Evolutionary conservation across 2,113 vertebrate species (phyloP), one percentile per base, ranked within the genome.

Genomic region (Seriola quinqueradiata): DNA sequence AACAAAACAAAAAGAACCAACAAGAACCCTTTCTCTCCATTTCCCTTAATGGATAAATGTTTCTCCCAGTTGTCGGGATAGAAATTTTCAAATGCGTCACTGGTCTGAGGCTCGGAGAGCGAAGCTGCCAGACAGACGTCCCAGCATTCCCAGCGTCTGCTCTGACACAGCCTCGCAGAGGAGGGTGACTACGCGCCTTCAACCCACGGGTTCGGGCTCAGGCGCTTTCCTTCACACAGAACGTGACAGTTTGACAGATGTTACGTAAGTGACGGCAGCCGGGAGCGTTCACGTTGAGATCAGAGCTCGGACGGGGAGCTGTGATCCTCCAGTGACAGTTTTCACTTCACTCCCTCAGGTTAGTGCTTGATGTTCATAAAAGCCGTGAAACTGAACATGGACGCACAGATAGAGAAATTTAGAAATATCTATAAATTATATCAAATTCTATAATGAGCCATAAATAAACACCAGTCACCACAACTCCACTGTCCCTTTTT

Each of bases 31-130:
- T 21, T 55, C 72, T 65, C 52, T 74, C 10, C 23, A 0, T 74
- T 32, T 69, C 83, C 34, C 77, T 50, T 25, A 50, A 82, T 67
- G 78, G 63, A 60, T 25, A 32, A 67, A 78, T 72, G 82, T 75
- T 83, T 84, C 75, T 84, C 19, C 75, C 8, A 21, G 75, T 84
- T 65, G 77, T 83, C 81, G 83, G 72, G 77, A 77, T 68, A 52
- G 74, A 66, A 34, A 55, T 71, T 52, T 0, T 38, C 8, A 54
- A 82, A 60, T 83, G 87, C 63, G 61, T 85, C 84, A 73, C 52
- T 12, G 66, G 58, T 70, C 69, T 63, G 75, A 28, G 28, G 28
- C 28, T 28, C 28, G 5, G n/a, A 34, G 74, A 66, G 61, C 14
- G 3, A 42, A n/a, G 36, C 81, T 76, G 84, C 84, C 78, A 68